Conservation (phyloP, 2,797 vertebrate species). For the Pseudomugil tenellus region DNA sequence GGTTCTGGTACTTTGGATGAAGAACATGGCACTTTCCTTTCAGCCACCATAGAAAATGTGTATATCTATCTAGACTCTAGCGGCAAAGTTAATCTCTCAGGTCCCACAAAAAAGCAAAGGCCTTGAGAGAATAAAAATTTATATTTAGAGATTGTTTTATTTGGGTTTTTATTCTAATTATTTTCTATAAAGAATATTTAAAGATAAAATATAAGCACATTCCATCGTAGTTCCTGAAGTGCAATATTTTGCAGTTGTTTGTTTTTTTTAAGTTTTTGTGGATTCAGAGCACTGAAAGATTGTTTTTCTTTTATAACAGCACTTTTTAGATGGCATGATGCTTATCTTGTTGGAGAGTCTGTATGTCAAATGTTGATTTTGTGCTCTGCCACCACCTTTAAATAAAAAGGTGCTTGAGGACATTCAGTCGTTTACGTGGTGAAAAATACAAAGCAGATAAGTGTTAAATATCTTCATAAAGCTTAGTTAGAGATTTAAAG, state of each 20-base stretch:
- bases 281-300: constrained; percentile 80
- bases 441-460: neutral
- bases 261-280: constrained; percentile 63
- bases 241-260: constrained; percentile 85
- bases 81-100: constrained; percentile 69
- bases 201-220: constrained; percentile 68
- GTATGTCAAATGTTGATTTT: constrained; percentile 83
- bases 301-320: constrained; percentile 71
- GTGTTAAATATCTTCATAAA: neutral
- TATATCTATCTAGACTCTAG: constrained; percentile 58
- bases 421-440: constrained; percentile 37
- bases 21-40: constrained; percentile 40
- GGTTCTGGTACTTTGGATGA: constrained; percentile 42
- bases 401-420: constrained; percentile 90
- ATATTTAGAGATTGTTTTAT: constrained; percentile 73
- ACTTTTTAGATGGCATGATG: constrained; percentile 80
- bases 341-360: constrained; percentile 81
- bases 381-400: constrained; percentile 87
- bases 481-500: neutral
- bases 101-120: constrained; percentile 56
- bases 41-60: constrained; percentile 51
- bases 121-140: constrained; percentile 51
- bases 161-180: constrained; percentile 43
- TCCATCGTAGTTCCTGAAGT: constrained; percentile 78
- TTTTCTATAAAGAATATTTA: constrained; percentile 71